Evolutionary conservation across 2,888 invertebrate species (phyloP), one percentile per base, ranked within the genome.

Genomic region (Agrotis exclamationis): DNA sequence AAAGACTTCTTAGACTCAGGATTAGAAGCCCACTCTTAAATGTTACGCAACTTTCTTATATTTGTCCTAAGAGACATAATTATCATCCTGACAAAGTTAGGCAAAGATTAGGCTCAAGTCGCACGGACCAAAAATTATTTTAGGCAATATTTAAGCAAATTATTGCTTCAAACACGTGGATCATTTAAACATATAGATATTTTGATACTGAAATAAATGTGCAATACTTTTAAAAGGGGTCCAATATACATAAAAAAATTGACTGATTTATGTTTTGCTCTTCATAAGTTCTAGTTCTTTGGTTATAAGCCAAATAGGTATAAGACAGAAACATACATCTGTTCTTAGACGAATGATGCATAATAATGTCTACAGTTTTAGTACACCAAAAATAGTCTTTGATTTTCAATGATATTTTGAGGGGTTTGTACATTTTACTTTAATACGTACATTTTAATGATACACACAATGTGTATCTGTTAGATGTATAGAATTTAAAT

Each of bases 1-100:
- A 95, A 96, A 85, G 97, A 98, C 88, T 98, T 98, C 87, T 79
- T 97, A 47, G 97, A 97, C 83, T 96, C 97, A 13, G 97, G 97
- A 28, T 93, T 98, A 5, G 97, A 97, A 47, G 95, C 97, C 0
- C 96, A 97, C 18, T 87, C 89, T 73, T 67, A 65, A 76, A 59
- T 48, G 5, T 22, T 54, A 33, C 3, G 47, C 20, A 13, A 33
- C 22, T 44, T 22, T 44, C 9, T 44, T 18, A 16, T 18, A 1
- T 50, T 0, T 47, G 39, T 72, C n/a, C 11, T 4, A 28, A 54
- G 0, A 20, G 48, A 62, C 47, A 47, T 54, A 16, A 22, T 50
- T 50, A 18, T 48, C n/a, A 28, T 24, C 51, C 39, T 51, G 20
- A 80, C n/a, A 22, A 58, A 51, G 39, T 63, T 60, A 54, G 54